Evolutionary conservation across 2,888 invertebrate genomes (phyloP), one percentile per base, ranked within the genome.

Genomic region (Drosophila conformis): DNA sequence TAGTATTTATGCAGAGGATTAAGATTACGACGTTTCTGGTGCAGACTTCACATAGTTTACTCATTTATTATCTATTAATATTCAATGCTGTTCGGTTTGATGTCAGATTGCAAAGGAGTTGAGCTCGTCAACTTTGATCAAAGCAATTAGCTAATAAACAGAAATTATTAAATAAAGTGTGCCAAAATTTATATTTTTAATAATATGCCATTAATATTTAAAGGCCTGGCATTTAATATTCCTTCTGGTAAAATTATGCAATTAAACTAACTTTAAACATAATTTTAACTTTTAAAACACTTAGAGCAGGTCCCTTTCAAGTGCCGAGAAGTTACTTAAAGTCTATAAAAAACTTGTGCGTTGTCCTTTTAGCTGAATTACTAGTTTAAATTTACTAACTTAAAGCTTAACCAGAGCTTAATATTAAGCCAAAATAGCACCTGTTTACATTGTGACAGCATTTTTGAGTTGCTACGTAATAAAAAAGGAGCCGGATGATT

Each of bases 361-460:
- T 10, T 27, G 15, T 15, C 15, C 18, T n/a, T n/a, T n/a, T n/a
- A 4, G 13, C n/a, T n/a, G 13, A 52, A 21, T 31, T n/a, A 10
- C 4, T 33, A 33, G 10, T 11, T 33, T 33, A 33, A 33, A 33
- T 3, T 7, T 11, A 25, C 2, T 15, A 1, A 2, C 7, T 25
- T 27, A 33, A 15, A n/a, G 11, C 42, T 31, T 3, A 49, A 36
- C 25, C 18, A 1, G 5, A 25, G n/a, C 15, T 13, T 42, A 61
- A 52, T 58, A n/a, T 42, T 31, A 46, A 21, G 42, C 27, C 31
- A 42, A 52, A 58, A 69, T 31, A 49, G 21, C 31, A 31, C 11
- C 57, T 35, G 25, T 40, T 35, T 33, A n/a, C 29, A 42, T 53
- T 61, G 36, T n/a, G 42, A 62, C 54, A 71, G 49, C 31, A 21